Base-by-base conservation (phyloP, 2,888 invertebrate genomes). In the Tortrix viridana region DNA sequence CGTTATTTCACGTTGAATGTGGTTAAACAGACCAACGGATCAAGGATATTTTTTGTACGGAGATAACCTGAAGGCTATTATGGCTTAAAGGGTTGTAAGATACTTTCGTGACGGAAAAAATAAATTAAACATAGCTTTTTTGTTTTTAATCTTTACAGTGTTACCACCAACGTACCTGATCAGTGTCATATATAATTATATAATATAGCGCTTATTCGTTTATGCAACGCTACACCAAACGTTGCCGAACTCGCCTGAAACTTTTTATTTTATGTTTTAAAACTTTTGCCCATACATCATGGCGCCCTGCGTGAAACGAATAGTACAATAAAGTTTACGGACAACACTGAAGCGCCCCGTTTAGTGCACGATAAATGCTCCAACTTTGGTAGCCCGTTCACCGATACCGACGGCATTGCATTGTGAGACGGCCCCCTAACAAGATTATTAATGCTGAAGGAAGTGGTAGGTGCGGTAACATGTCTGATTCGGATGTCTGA, bases 271-370 rank as follows among this genome's bases (percentile, higher is more conserved):
- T 41, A 41, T 49, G 49, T 32, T 49, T 49, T 49, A 12, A 32
- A 49, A 49, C 18, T 49, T 32, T 32, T 32, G 49, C 12, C 26
- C 16, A 16, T 23, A 26, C 9, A 5, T 12, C 48, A 23, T 9
- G 23, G 22, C 18, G 26, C 49, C 18, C 26, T 18, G 49, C 49
- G 49, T 18, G 41, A 41, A 32, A 49, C 32, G 32, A 32, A 49
- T 49, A 49, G 26, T 26, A 26, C 49, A 32, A 26, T 49, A 49
- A 49, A 49, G 32, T 49, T 49, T 49, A 12, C 44, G 12, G 12
- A 32, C 49, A 32, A 26, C 49, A 49, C 18, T 49, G 32, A 23
- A 16, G 14, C 23, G 26, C 48, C 3, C 22, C 44, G 47, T 23
- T 23, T 47, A 47, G 22, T 47, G 22, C n/a, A 14, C 47, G 23